phyloP scores from a whole-genome alignment of 2,797 vertebrate species.

The Sebastes vulpes region DNA sequence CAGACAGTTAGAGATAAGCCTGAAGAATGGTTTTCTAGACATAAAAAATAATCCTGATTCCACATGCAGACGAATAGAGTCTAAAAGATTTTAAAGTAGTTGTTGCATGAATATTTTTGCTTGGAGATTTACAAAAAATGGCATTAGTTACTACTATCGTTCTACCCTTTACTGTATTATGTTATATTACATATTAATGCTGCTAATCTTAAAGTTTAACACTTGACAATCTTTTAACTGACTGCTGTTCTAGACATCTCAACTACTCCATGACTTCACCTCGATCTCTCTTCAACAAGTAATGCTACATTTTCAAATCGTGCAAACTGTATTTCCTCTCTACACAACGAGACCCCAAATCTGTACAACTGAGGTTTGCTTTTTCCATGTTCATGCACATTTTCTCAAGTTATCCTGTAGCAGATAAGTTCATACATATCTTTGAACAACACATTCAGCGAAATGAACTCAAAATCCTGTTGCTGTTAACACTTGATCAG shows the following conservation, averaged over 20 bases:
- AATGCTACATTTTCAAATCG: neutral
- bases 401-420: neutral
- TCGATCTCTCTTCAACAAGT: neutral
- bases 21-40: conserved; percentile 48
- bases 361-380: neutral
- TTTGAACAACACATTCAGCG: neutral
- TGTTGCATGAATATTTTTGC: neutral
- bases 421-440: neutral
- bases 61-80: neutral
- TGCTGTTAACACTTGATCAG: neutral
- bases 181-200: neutral
- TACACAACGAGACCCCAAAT: neutral
- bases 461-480: conserved; percentile 7
- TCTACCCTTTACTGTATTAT: neutral
- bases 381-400: neutral
- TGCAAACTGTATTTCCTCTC: neutral
- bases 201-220: neutral
- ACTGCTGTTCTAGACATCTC: neutral
- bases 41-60: conserved; percentile 1
- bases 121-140: neutral
- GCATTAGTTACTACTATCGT: neutral
- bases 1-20: conserved; percentile 62
- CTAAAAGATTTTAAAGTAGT: too few relatives aligned
- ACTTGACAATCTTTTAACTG: neutral
- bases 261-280: neutral